Evolutionary conservation across 2,113 vertebrate species (phyloP).

Genomic region (Dipodomys ordii): DNA sequence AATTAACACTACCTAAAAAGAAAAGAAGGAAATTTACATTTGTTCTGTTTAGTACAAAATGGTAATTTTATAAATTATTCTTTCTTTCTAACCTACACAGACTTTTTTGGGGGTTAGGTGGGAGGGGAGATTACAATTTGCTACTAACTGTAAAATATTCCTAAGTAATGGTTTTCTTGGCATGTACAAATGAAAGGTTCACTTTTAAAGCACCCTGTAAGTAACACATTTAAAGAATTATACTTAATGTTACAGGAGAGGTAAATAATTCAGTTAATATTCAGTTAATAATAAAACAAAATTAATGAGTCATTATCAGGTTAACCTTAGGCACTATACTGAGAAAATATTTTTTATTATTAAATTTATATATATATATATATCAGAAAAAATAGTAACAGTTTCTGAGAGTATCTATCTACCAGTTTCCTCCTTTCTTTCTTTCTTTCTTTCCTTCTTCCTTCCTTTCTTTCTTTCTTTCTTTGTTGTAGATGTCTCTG

Average conservation of each 20-base stretch:
- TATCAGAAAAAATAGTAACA: not conserved
- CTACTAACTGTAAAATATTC: not conserved
- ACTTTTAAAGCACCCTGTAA: constrained; percentile 9
- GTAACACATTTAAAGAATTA: constrained; percentile 41
- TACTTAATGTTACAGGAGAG: constrained; percentile 26
- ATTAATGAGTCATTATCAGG: constrained; percentile 21
- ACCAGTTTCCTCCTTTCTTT: too few relatives aligned
- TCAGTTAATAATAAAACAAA: constrained; percentile 47
- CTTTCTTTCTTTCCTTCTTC: too few relatives aligned
- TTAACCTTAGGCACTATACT: constrained; percentile 23
- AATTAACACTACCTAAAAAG: not conserved
- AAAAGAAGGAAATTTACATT: not conserved
- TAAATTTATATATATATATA: not conserved
- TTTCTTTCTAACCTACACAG: not conserved
- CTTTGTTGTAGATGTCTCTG: not conserved
- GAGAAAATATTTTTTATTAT: constrained; percentile 35
- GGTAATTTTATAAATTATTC: not conserved
- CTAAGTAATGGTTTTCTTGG: not conserved
- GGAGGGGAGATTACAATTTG: not conserved
- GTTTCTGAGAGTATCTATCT: not conserved
- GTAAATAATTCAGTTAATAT: constrained; percentile 43
- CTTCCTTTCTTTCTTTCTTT: too few relatives aligned
- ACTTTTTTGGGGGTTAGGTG: not conserved
- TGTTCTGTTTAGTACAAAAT: not conserved
- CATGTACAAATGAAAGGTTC: not conserved